Percentiles rank a stretch among this genome's conserved stretches.
Conservation (phyloP, 2,797 vertebrate species). For the Melanotaenia maccullochi region DNA sequence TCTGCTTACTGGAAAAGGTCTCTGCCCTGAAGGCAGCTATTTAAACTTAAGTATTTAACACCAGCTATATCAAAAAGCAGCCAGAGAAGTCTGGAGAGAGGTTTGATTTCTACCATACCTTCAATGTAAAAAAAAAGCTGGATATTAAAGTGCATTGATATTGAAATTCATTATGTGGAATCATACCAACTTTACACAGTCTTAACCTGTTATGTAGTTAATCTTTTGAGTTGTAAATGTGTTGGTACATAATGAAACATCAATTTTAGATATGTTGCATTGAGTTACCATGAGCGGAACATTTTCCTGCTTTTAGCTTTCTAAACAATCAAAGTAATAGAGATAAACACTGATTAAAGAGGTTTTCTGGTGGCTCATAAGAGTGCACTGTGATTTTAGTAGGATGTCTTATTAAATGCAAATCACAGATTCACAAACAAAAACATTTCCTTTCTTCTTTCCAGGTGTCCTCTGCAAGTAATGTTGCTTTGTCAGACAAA, state of each 20-base stretch:
- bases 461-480: slow-evolving; percentile 19
- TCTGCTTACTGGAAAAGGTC: neutral
- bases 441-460: slow-evolving; percentile 1
- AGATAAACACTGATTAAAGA: no score
- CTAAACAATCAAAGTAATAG: neutral
- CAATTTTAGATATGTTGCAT: neutral
- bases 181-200: neutral
- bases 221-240: neutral
- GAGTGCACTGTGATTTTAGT: slow-evolving; percentile 24
- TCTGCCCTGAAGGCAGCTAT: neutral
- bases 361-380: neutral
- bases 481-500: slow-evolving; percentile 25
- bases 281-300: neutral
- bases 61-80: neutral
- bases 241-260: neutral
- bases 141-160: neutral
- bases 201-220: neutral
- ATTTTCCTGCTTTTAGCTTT: neutral
- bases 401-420: slow-evolving; percentile 19
- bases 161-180: neutral
- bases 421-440: slow-evolving; percentile 15
- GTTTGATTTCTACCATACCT: neutral
- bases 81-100: neutral
- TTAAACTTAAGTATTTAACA: neutral
- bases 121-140: neutral